Conservation (phyloP, 2,113 vertebrate species). For the Desmodus rotundus region DNA sequence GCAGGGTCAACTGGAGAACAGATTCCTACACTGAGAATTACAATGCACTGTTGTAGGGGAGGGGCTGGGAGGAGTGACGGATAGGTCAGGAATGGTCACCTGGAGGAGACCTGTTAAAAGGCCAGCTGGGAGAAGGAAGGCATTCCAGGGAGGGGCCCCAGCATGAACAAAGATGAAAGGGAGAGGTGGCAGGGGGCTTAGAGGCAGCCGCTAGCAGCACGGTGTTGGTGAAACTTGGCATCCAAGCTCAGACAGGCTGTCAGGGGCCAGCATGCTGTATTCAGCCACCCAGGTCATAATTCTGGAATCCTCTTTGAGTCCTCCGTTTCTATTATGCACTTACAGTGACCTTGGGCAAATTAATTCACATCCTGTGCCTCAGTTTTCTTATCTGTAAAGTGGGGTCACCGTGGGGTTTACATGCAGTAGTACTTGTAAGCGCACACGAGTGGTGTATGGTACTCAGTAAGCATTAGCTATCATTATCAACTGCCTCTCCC, state of each 20-base stretch:
- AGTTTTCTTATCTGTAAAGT: background rate
- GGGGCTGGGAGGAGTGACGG: background rate
- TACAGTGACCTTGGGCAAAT: background rate
- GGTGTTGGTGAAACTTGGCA: background rate
- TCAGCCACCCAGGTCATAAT: background rate
- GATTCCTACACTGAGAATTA: background rate
- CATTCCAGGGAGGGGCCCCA: background rate
- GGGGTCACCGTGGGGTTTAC: background rate
- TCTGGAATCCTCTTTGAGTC: background rate
- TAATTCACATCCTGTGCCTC: background rate
- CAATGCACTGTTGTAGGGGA: background rate
- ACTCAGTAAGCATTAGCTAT: background rate
- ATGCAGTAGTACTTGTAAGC: background rate
- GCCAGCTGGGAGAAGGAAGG: background rate
- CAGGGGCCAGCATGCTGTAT: background rate
- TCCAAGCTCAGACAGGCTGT: background rate
- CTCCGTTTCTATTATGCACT: background rate
- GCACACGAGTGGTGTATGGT: accelerated
- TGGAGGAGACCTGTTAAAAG: background rate
- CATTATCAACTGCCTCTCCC: background rate
- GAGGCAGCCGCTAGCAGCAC: background rate
- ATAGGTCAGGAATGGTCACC: background rate
- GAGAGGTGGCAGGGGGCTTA: background rate
- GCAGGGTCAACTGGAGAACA: background rate
- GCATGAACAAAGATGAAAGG: background rate